Conservation (phyloP, 2,113 vertebrate species). For the Cephalophus harveyi region DNA sequence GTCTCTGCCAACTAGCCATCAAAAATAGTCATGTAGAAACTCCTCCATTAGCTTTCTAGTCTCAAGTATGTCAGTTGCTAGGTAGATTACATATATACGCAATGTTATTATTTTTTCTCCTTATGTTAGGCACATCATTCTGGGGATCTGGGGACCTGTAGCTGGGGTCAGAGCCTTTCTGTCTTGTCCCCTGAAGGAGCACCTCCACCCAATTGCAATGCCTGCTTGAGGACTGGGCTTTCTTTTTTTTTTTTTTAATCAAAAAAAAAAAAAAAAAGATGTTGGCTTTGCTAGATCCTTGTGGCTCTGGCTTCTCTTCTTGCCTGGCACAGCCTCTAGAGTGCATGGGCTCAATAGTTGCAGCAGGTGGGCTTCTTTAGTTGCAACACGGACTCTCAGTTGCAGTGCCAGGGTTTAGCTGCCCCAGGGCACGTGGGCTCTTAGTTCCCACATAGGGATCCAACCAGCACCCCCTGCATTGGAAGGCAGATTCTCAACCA, state of each 20-base stretch:
- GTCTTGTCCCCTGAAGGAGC: not conserved
- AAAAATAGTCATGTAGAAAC: not conserved
- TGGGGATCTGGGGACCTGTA: not conserved
- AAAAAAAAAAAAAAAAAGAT: too few relatives aligned
- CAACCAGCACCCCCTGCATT: not conserved
- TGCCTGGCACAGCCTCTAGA: not conserved
- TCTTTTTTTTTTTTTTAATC: not conserved
- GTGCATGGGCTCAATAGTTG: not conserved
- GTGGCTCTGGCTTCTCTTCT: not conserved
- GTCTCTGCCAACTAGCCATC: not conserved
- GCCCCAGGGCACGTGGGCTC: not conserved
- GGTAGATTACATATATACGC: not conserved
- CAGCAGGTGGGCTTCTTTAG: not conserved
- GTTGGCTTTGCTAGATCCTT: not conserved
- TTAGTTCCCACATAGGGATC: not conserved
- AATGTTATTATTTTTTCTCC: not conserved
- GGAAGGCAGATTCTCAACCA: not conserved
- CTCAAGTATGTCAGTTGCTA: not conserved
- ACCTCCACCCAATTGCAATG: not conserved
- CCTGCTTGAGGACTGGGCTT: not conserved
- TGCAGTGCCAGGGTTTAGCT: not conserved
- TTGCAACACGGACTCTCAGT: accelerated
- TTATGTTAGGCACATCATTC: not conserved
- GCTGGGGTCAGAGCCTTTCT: not conserved
- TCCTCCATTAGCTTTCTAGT: not conserved